Evolutionary conservation across 2,113 vertebrate species (phyloP).

Genomic region (Hippocampus abdominalis): DNA sequence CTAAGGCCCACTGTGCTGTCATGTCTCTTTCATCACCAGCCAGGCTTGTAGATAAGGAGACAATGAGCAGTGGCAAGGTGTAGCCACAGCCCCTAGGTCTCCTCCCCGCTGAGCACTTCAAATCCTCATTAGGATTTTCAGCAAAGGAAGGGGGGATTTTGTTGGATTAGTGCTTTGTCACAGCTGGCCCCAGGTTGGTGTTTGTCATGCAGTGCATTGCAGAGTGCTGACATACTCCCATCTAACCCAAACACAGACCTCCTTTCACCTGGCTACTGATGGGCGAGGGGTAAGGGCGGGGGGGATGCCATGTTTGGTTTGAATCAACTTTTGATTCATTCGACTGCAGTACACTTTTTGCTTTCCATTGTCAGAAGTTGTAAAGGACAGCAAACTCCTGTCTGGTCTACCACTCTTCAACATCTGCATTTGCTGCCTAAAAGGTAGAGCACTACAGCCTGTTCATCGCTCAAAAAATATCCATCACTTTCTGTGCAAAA

Average conservation of each 20-base stretch:
- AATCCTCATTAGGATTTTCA: conserved; percentile 77
- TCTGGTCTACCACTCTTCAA: not conserved
- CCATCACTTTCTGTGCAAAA: not conserved
- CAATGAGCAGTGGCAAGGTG: conserved; percentile 71
- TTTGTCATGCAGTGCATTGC: conserved; percentile 73
- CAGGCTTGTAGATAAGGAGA: conserved; percentile 71
- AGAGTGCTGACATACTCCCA: conserved; percentile 65
- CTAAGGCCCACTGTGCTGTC: conserved; percentile 65
- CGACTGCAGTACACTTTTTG: not conserved
- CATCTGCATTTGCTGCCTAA: conserved; percentile 16
- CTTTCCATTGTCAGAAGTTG: not conserved
- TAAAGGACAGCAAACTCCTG: not conserved
- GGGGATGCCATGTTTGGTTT: not conserved
- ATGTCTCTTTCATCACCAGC: conserved; percentile 71
- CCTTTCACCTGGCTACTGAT: conserved; percentile 35
- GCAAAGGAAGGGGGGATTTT: conserved; percentile 73
- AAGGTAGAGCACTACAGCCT: not conserved
- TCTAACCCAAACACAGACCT: conserved; percentile 37
- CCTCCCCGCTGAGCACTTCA: conserved; percentile 67
- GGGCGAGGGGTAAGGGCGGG: not conserved
- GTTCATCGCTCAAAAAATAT: not conserved
- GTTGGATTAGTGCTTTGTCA: conserved; percentile 76
- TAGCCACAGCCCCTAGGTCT: conserved; percentile 59
- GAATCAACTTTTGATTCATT: not conserved
- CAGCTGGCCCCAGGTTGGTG: conserved; percentile 72